These are phyloP conservation scores for Incurvaria masculella DNA, from an alignment of 2,888 invertebrate species.

Conservation along the genomic window DNA sequence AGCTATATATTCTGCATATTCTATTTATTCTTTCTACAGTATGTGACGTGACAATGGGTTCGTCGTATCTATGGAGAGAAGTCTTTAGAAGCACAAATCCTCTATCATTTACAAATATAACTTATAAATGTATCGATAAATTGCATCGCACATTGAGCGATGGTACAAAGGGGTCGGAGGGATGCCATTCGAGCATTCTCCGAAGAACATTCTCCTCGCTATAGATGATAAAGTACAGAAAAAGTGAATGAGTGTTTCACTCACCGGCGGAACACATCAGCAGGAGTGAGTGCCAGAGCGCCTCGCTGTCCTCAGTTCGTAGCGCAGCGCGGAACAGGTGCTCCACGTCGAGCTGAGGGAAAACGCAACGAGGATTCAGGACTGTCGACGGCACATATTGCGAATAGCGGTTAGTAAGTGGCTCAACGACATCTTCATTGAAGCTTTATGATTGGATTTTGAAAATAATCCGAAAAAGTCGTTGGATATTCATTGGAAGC, in stretches of 20 bases:
- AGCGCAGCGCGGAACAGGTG: not conserved
- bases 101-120: too few species aligned
- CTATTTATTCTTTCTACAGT: too few species aligned
- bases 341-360: slow-evolving; percentile 1
- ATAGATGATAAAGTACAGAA: not conserved
- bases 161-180: too few species aligned
- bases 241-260: not conserved
- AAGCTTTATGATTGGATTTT: not conserved
- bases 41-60: too few species aligned
- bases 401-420: not conserved
- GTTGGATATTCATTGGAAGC: not conserved
- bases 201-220: not conserved
- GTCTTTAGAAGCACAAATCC: too few species aligned
- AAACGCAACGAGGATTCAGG: not conserved
- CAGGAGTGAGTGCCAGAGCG: not conserved
- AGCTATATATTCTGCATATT: too few species aligned
- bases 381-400: not conserved
- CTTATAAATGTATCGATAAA: too few species aligned
- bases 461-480: not conserved
- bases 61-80: too few species aligned
- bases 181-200: slow-evolving; percentile 10
- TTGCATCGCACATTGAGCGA: too few species aligned
- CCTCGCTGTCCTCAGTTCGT: slow-evolving; percentile 1
- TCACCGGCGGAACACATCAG: slow-evolving; percentile 4
- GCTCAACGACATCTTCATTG: not conserved